Base-by-base conservation (phyloP, 2,888 invertebrate genomes). In the Sesia bembeciformis region DNA sequence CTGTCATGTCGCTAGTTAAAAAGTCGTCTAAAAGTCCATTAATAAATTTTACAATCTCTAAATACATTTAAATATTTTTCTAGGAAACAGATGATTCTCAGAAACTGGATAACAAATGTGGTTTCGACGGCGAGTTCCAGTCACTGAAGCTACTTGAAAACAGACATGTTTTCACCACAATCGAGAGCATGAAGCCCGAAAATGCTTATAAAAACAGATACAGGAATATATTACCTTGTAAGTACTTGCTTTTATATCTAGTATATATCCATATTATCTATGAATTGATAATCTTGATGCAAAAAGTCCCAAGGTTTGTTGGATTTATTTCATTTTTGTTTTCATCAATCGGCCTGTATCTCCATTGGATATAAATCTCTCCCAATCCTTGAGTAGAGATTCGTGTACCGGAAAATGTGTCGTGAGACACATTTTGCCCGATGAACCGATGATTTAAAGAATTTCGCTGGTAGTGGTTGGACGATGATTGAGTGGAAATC, bases 101-200 rank as follows among this genome's bases (percentile, higher is more conserved):
- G 38, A 70, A 72, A 43, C 43, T 67, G 38, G 76, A 78, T 3
- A 59, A 58, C 43, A 76, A 69, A 49, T 64, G 72, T 57, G 86
- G 98, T 3, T 98, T 98, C 77, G 97, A 97, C 93, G 97, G 97
- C 77, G 98, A 98, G 85, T 98, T 98, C 81, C 97, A 98, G 87
- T 95, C 96, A 50, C 81, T 98, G 61, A 97, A 97, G 76, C 94
- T 96, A 72, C 93, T 97, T 77, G 98, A 98, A 76, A 96, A 96
- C 66, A 93, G 96, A 63, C 95, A 97, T 76, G 91, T 96, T 53
- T 97, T 96, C 81, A 96, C 96, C 23, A 42, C 42, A 5, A 42
- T 6, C 42, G 42, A 42, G 23, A 23, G 23, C 23, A 23, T 23
- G 23, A 23, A 23, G 74, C 91, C 93, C 3, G 96, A 97, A 75